phyloP scores from a whole-genome alignment of 92 coral and sea anemone species.

The Epizoanthus stellaris region DNA sequence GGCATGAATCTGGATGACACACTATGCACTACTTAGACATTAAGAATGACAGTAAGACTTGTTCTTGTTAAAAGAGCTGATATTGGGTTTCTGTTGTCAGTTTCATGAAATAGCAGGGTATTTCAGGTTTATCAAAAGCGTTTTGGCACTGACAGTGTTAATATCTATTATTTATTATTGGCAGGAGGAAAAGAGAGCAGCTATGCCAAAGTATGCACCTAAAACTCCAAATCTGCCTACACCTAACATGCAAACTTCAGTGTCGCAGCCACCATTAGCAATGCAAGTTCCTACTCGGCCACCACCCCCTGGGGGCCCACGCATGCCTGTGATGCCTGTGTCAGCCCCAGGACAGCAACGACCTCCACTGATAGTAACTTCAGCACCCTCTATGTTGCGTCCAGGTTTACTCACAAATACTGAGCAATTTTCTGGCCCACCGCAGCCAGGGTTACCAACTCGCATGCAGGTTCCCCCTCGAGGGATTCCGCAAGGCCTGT shows the following conservation, averaged over 20 bases:
- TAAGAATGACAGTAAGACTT: too few species aligned
- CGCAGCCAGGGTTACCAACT: conserved; percentile 51
- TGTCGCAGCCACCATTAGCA: conserved; percentile 61
- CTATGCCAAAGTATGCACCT: conserved; percentile 80
- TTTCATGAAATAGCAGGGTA: not conserved
- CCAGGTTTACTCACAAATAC: conserved; percentile 56
- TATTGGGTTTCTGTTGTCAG: too few species aligned
- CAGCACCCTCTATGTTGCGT: conserved; percentile 63
- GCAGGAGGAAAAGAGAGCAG: conserved; percentile 94
- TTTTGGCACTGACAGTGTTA: not conserved
- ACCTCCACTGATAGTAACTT: conserved; percentile 49
- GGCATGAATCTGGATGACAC: too few species aligned
- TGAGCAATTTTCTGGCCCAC: conserved; percentile 39
- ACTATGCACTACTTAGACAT: too few species aligned
- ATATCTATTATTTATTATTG: not conserved
- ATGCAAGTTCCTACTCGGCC: conserved; percentile 50
- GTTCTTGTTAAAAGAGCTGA: too few species aligned
- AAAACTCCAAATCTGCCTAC: conserved; percentile 91
- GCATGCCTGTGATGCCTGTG: conserved; percentile 55
- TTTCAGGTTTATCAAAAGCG: not conserved
- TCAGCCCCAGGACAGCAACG: conserved; percentile 64
- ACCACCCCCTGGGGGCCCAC: conserved; percentile 59
- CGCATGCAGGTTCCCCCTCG: conserved; percentile 60
- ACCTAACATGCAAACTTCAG: conserved; percentile 64
- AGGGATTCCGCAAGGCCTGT: conserved; percentile 38